Evolutionary conservation across 2,113 vertebrate genomes (phyloP), one percentile per base, ranked within the genome.

Genomic region (Quiscalus mexicanus): DNA sequence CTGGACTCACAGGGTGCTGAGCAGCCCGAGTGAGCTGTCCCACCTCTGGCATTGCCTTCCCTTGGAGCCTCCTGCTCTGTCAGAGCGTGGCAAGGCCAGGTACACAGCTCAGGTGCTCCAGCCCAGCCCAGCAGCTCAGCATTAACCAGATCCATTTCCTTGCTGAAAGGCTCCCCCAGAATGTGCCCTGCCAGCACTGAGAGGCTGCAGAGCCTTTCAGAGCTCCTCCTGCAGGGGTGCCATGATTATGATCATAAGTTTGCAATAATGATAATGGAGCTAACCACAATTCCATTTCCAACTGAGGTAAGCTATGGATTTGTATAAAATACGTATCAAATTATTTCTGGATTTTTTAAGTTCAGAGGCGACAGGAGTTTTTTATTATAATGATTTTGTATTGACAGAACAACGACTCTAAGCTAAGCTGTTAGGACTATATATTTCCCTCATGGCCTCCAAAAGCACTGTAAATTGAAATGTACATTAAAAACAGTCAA

Each of bases 311-410:
- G 90, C 55, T 95, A 97, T 91, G 84, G 74, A 97, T 97, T 96
- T 97, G 69, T 96, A 80, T 96, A 97, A 94, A 97, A 98, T 87
- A 96, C 73, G 4, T 96, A 88, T 94, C 87, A 96, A 98, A 97
- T 97, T 94, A 97, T 79, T 95, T 80, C 68, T 93, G 84, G 73
- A 87, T 67, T 95, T 98, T 96, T 97, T 96, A 92, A 96, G 82
- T 90, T 96, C 74, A 7, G 84, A 91, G 70, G 30, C 65, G 16
- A 96, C 82, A 96, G 93, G 95, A 96, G 95, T 96, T 47, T 97
- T 97, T 96, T 97, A 96, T 87, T 96, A 68, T 96, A 98, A 96
- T 92, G 83, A 97, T 97, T 97, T 97, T 83, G 74, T 97, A 98
- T 90, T 96, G 97, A 97, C 82, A 95, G 96, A 97, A 96, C 96